Conservation (phyloP, 2,797 vertebrate genomes). For the Threskiornis aethiopicus region DNA sequence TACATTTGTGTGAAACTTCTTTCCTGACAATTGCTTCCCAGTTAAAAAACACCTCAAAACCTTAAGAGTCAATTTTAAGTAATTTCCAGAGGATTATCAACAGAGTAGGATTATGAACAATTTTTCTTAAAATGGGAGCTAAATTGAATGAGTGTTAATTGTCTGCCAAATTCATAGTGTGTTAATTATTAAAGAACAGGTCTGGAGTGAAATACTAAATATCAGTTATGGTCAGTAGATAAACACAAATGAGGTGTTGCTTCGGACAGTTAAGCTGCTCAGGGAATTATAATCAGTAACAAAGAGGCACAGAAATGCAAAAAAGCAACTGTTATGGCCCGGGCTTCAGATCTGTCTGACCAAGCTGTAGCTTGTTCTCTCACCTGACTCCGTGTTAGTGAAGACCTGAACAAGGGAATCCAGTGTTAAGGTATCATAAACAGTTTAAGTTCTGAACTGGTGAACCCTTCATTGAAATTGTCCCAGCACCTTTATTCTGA, state of each 20-base stretch:
- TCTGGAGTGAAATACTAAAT: not conserved
- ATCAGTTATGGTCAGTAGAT: not conserved
- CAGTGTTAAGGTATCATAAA: not conserved
- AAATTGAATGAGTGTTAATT: not conserved
- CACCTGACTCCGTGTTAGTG: not conserved
- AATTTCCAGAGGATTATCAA: not conserved
- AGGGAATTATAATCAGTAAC: not conserved
- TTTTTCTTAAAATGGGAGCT: not conserved
- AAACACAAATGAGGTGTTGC: not conserved
- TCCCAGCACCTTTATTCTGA: not conserved
- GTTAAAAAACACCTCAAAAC: not conserved
- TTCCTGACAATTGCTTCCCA: not conserved
- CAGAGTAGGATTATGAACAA: not conserved
- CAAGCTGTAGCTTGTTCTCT: not conserved
- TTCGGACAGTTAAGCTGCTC: not conserved
- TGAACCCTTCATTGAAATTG: not conserved
- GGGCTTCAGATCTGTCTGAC: not conserved
- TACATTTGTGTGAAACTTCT: not conserved
- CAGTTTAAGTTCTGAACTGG: not conserved
- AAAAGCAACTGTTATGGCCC: not conserved
- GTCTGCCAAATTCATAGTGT: not conserved
- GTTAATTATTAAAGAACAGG: not conserved
- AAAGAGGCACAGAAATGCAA: not conserved
- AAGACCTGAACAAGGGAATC: not conserved
- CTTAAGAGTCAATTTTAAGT: not conserved